Evolutionary conservation across 2,888 invertebrate species (phyloP).

Genomic region (Lithophane socia): DNA sequence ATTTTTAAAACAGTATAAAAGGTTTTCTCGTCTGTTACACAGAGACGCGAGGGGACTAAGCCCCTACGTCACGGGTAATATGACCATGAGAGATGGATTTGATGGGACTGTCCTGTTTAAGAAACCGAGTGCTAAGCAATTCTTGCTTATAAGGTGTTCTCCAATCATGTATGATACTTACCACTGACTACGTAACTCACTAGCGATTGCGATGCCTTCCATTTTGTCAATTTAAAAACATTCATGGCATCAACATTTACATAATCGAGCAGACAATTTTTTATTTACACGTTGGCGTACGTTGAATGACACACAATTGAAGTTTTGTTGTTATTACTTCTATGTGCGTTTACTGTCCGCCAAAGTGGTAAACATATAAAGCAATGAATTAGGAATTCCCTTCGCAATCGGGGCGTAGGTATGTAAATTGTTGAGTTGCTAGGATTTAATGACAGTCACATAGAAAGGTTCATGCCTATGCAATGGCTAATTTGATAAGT

Average conservation of each 20-base stretch:
- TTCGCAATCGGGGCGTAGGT: background rate
- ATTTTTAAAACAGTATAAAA: conserved; percentile 57
- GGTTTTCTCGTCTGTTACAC: conserved; percentile 44
- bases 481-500: background rate
- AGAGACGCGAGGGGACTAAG: conserved; percentile 27
- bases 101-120: conserved; percentile 22
- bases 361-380: background rate
- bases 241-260: background rate
- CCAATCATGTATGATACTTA: background rate
- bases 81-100: background rate
- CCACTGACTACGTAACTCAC: background rate
- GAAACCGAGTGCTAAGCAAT: background rate
- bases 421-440: background rate
- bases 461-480: background rate
- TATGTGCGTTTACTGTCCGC: no score
- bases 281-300: background rate
- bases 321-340: no score
- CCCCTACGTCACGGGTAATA: conserved; percentile 27
- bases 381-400: background rate
- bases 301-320: no score
- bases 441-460: background rate
- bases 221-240: background rate
- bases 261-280: background rate
- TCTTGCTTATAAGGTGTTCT: no score
- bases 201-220: background rate